phyloP scores from a whole-genome alignment of 35 echinoderm and acorn worm species.

The Amphiura filiformis region DNA sequence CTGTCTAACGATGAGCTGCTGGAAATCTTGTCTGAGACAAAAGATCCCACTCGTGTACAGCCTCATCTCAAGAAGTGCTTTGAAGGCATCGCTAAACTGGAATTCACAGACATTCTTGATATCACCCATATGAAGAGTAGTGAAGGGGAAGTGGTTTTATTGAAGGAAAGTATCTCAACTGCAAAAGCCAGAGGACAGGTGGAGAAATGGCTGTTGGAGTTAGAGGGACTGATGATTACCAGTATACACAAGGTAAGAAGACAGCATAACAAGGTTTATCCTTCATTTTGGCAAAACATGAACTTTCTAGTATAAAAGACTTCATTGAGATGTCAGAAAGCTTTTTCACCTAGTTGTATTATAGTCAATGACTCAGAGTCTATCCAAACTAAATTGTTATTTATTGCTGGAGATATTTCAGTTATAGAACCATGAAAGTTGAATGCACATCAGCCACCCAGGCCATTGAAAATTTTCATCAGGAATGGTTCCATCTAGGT shows the following conservation, averaged over 20 bases:
- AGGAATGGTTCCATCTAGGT: too few species aligned
- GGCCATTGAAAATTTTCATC: too few species aligned
- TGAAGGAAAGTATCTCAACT: constrained; percentile 88
- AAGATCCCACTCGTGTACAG: constrained; percentile 97
- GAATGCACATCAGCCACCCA: too few species aligned
- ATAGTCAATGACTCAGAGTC: too few species aligned
- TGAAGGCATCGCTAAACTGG: constrained; percentile 92
- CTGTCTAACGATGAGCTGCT: constrained; percentile 97
- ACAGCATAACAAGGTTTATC: too few species aligned
- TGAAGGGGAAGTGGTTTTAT: constrained; percentile 92
- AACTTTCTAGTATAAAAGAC: too few species aligned
- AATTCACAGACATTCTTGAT: constrained; percentile 95
- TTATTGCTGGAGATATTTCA: too few species aligned
- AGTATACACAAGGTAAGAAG: constrained; percentile 94
- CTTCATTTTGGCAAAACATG: too few species aligned
- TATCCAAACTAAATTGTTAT: too few species aligned
- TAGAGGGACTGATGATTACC: constrained; percentile 77
- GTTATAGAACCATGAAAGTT: too few species aligned
- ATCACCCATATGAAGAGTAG: constrained; percentile 99
- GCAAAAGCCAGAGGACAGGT: constrained; percentile 98
- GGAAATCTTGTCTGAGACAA: constrained; percentile 98
- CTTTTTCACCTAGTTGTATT: too few species aligned
- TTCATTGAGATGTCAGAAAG: too few species aligned
- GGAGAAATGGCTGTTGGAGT: constrained; percentile 96
- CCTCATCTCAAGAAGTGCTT: constrained; percentile 99